Percentiles rank a stretch among this genome's conserved stretches.
These are phyloP conservation scores for Erebia aethiops DNA, from an alignment of 2,888 invertebrate genomes.

Conservation along the genomic window DNA sequence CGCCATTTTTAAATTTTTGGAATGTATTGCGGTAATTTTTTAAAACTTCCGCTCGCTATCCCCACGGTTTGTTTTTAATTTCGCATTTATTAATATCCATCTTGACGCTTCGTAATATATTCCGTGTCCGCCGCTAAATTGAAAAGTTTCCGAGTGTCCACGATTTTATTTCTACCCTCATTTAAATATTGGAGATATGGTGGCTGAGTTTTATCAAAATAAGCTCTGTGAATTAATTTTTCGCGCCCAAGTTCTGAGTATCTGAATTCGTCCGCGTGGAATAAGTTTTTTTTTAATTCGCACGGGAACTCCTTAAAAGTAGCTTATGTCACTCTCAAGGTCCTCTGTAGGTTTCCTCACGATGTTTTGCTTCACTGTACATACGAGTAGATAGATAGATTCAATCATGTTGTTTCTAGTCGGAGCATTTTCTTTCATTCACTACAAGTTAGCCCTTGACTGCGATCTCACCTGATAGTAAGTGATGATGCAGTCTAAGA, in stretches of 20 bases:
- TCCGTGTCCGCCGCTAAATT: constrained; percentile 47
- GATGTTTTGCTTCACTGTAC: too few relatives aligned
- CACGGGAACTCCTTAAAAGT: too few relatives aligned
- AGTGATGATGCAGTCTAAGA: too few relatives aligned
- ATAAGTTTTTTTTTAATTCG: background rate
- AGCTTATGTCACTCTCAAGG: too few relatives aligned
- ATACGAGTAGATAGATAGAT: too few relatives aligned
- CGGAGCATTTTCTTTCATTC: too few relatives aligned
- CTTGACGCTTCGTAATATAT: constrained; percentile 49
- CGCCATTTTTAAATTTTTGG: constrained; percentile 52
- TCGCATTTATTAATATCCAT: constrained; percentile 47
- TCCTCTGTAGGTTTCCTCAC: too few relatives aligned
- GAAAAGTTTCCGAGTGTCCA: constrained; percentile 47
- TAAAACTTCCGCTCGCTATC: constrained; percentile 55
- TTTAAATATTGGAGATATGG: constrained; percentile 41
- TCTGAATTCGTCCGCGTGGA: background rate
- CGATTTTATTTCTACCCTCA: constrained; percentile 40
- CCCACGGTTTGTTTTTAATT: constrained; percentile 38
- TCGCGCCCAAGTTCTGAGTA: too few relatives aligned
- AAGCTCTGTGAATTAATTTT: background rate
- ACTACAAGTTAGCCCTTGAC: too few relatives aligned
- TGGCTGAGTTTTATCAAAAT: constrained; percentile 15
- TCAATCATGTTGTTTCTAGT: too few relatives aligned
- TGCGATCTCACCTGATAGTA: too few relatives aligned
- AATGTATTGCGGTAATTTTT: constrained; percentile 64